These are phyloP conservation scores for Hirudinaria manillensis DNA, from an alignment of 2,888 invertebrate species.

Conservation along the genomic window DNA sequence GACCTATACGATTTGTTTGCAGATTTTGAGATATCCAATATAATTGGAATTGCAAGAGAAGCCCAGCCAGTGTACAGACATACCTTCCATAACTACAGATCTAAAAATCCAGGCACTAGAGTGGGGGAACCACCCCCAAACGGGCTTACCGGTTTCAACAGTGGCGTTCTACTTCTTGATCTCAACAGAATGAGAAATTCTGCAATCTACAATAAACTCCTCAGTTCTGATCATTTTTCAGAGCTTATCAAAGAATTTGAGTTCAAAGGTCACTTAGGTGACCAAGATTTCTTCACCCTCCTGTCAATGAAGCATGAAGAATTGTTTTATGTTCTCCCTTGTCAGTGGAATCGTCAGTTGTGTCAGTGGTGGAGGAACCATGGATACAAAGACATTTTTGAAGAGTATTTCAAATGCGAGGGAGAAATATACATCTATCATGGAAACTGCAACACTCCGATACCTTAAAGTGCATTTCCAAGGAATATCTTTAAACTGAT, in stretches of 20 bases:
- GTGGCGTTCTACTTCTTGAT: conserved; percentile 70
- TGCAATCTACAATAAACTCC: conserved; percentile 60
- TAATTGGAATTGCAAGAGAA: conserved; percentile 66
- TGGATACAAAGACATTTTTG: conserved; percentile 68
- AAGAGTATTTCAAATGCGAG: conserved; percentile 65
- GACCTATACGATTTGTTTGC: conserved; percentile 66
- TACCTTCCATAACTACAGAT: conserved; percentile 65
- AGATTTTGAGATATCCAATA: conserved; percentile 61
- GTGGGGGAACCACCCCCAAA: conserved; percentile 61
- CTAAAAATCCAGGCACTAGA: conserved; percentile 61
- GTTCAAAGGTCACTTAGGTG: conserved; percentile 65
- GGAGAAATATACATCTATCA: conserved; percentile 49
- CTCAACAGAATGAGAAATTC: conserved; percentile 65
- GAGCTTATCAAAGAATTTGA: conserved; percentile 52
- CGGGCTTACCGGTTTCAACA: conserved; percentile 69
- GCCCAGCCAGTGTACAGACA: conserved; percentile 73
- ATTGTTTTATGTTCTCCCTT: conserved; percentile 68
- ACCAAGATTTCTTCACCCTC: conserved; percentile 75
- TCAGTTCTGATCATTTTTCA: conserved; percentile 45
- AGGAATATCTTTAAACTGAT: conserved; percentile 6
- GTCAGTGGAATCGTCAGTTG: conserved; percentile 74
- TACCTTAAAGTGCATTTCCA: conserved; percentile 41
- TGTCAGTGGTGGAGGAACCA: conserved; percentile 76
- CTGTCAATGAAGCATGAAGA: conserved; percentile 67
- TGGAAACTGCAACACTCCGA: conserved; percentile 52